phyloP scores from a whole-genome alignment of 2,888 invertebrate genomes.

The Agrypnus murinus region DNA sequence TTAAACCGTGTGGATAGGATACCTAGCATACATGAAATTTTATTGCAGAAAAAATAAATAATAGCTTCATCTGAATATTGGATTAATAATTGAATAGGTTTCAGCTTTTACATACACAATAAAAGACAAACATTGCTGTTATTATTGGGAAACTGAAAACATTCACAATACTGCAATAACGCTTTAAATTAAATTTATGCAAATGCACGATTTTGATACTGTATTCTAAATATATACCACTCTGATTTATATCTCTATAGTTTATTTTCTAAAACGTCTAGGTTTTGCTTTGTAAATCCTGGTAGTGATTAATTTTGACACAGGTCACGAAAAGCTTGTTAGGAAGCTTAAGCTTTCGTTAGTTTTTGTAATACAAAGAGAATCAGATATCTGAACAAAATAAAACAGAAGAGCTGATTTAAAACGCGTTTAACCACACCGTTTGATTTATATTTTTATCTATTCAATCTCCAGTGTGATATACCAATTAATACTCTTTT shows the following conservation, averaged over 20 bases:
- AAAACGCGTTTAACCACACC: neutral
- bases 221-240: neutral
- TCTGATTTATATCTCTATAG: conserved; percentile 7
- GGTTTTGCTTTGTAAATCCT: neutral
- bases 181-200: conserved; percentile 6
- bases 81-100: no score
- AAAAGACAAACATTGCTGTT: no score
- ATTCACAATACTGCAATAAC: no score
- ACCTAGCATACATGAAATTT: no score
- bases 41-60: no score
- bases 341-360: neutral
- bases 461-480: no score
- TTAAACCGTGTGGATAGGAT: no score
- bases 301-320: conserved; percentile 8
- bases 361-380: conserved; percentile 12
- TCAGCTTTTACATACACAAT: no score
- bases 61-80: no score
- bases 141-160: no score
- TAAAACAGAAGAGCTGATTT: neutral
- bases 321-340: conserved; percentile 15
- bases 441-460: conserved; percentile 5
- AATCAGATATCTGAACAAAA: neutral
- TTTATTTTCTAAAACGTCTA: neutral
- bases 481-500: no score
- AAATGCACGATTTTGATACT: neutral